Percentiles rank a stretch among this genome's conserved stretches.
Evolutionary conservation across 2,888 invertebrate species (phyloP).

Genomic region (Drosophila trichaetosa): DNA sequence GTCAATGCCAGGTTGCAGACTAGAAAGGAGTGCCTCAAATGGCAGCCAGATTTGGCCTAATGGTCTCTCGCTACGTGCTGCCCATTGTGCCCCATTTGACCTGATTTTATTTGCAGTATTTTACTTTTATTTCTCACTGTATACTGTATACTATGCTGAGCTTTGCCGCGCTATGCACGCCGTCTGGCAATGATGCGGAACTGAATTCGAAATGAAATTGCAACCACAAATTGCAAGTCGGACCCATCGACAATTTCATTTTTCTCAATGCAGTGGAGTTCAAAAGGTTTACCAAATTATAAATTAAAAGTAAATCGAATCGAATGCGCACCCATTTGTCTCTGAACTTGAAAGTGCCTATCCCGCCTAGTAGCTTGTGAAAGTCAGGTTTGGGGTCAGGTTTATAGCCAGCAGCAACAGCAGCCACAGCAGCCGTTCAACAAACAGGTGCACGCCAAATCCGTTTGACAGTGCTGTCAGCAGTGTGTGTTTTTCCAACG

Average conservation of each 20-base stretch:
- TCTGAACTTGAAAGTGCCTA: conserved; percentile 73
- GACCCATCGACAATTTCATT: conserved; percentile 76
- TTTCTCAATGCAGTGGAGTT: conserved; percentile 68
- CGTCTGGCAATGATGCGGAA: conserved; percentile 70
- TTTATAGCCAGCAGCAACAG: conserved; percentile 20
- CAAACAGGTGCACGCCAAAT: conserved; percentile 77
- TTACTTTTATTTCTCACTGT: conserved; percentile 78
- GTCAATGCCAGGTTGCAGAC: conserved; percentile 61
- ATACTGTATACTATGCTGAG: conserved; percentile 15
- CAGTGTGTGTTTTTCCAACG: conserved; percentile 64
- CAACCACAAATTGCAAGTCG: conserved; percentile 74
- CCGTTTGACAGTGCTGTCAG: conserved; percentile 68
- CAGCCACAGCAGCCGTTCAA: conserved; percentile 21
- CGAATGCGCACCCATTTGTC: conserved; percentile 76
- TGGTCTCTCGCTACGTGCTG: conserved; percentile 57
- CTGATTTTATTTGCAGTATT: conserved; percentile 79
- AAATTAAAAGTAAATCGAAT: conserved; percentile 82
- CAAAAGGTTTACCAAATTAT: conserved; percentile 80
- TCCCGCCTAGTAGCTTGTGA: conserved; percentile 58
- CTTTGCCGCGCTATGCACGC: conserved; percentile 1
- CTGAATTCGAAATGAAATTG: conserved; percentile 76
- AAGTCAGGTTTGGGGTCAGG: conserved; percentile 67
- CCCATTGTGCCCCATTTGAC: conserved; percentile 76
- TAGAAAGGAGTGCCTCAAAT: conserved; percentile 64
- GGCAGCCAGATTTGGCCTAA: conserved; percentile 59